These are phyloP conservation scores for Xerus rutilus DNA, from an alignment of 2,797 vertebrate species.

Conservation along the genomic window DNA sequence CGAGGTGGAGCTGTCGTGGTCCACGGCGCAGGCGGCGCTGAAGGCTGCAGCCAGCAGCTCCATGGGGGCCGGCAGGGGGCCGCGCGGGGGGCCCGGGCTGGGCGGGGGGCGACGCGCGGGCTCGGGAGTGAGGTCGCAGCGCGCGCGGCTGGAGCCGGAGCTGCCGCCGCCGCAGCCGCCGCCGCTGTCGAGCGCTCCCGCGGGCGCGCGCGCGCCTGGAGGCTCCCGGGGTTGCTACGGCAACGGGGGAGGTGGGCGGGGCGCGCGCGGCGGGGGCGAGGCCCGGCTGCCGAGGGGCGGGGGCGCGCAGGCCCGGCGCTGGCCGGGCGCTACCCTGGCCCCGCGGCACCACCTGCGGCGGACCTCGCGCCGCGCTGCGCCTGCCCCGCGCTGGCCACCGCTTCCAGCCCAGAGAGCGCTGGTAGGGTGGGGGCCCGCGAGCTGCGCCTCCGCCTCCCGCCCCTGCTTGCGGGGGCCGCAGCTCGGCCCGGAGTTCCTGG, in stretches of 20 bases:
- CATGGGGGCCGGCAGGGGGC: constrained; percentile 81
- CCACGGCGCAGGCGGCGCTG: constrained; percentile 88
- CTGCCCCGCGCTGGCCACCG: background rate
- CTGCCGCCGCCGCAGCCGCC: constrained; percentile 59
- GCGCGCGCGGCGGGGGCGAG: constrained; percentile 72
- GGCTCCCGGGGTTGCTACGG: constrained; percentile 85
- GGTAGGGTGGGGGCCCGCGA: background rate
- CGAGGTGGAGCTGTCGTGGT: constrained; percentile 86
- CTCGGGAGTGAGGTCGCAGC: constrained; percentile 72
- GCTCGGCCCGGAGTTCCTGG: background rate
- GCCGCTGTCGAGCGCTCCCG: constrained; percentile 81
- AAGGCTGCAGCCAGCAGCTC: constrained; percentile 89
- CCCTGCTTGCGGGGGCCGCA: background rate
- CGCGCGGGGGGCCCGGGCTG: constrained; percentile 59
- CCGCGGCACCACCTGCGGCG: background rate
- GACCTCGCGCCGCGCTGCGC: background rate
- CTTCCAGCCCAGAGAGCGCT: background rate
- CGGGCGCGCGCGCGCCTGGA: constrained; percentile 85
- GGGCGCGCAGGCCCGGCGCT: background rate
- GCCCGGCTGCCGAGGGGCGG: background rate
- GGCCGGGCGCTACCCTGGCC: background rate
- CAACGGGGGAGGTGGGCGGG: constrained; percentile 82
- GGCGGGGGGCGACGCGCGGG: constrained; percentile 52
- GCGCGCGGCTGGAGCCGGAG: constrained; percentile 60
- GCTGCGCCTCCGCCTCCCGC: background rate